phyloP scores from a whole-genome alignment of 2,113 vertebrate species.

The Cairina moschata region DNA sequence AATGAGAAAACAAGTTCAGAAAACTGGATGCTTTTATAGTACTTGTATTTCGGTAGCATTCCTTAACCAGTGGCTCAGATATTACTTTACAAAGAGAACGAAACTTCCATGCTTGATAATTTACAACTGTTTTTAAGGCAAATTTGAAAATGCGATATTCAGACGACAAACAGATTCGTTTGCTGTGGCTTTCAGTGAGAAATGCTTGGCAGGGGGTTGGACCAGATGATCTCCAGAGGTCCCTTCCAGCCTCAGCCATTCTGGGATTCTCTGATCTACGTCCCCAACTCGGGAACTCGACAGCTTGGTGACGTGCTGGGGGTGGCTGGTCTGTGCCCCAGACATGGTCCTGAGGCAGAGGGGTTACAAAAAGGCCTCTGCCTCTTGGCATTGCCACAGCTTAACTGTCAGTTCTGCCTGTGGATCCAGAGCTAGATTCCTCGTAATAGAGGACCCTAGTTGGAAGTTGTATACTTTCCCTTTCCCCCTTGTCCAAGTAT shows the following conservation, averaged over 20 bases:
- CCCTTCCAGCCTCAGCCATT: no score
- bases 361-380: neutral
- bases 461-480: neutral
- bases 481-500: neutral
- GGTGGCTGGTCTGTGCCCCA: neutral
- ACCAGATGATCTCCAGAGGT: no score
- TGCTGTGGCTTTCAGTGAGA: neutral
- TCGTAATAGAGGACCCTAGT: neutral
- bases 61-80: neutral
- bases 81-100: neutral
- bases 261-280: neutral
- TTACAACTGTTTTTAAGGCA: neutral
- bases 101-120: neutral
- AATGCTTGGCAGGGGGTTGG: neutral
- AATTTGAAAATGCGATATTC: neutral
- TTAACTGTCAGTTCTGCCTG: neutral
- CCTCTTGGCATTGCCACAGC: neutral
- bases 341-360: neutral
- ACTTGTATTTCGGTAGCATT: neutral
- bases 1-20: neutral
- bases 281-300: neutral
- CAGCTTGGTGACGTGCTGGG: neutral
- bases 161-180: neutral
- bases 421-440: neutral
- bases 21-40: neutral